Evolutionary conservation across 2,797 vertebrate genomes (phyloP), one percentile per base, ranked within the genome.

Genomic region (Myotis daubentonii): DNA sequence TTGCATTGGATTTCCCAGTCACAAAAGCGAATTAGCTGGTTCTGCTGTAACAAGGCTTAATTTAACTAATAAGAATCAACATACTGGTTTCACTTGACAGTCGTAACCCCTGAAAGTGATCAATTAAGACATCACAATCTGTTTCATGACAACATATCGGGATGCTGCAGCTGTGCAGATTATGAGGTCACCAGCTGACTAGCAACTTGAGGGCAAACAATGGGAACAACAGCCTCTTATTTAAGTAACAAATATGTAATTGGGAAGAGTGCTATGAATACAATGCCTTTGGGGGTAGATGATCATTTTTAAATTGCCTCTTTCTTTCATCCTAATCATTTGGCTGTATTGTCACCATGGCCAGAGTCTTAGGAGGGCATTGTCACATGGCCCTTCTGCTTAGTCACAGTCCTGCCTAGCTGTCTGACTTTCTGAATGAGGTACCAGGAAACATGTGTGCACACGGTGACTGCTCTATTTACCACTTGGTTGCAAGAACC

Each of bases 31-130:
- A 96, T 95, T 94, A 93, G 89, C 83, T 30, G 3, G 60, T 87
- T 94, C 90, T 95, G 75, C 82, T 65, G 4, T 71, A 93, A 94
- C 66, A 87, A 84, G 92, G 76, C 91, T 96, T 96, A 33, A 86
- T 97, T 97, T 97, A 96, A 87, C 91, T 98, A 95, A 94, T 94
- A 80, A 89, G 47, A 83, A 89, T 96, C 75, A 96, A 93, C 83
- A 96, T 28, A 66, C 84, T 83, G 87, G 66, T 86, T 96, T 96
- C 89, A 83, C 97, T 95, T 97, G 96, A 97, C 92, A 89, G 47
- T 57, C 90, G 80, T 79, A 98, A 97, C 96, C 97, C 95, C 92
- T 53, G 94, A 90, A 81, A 97, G 75, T 83, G 1, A 83, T 96
- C 51, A 97, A 62, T 95, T 83, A 94, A 97, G 91, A 95, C 71